Evolutionary conservation across 2,888 invertebrate species (phyloP), one percentile per base, ranked within the genome.

Genomic region (Tachystola acroxantha): DNA sequence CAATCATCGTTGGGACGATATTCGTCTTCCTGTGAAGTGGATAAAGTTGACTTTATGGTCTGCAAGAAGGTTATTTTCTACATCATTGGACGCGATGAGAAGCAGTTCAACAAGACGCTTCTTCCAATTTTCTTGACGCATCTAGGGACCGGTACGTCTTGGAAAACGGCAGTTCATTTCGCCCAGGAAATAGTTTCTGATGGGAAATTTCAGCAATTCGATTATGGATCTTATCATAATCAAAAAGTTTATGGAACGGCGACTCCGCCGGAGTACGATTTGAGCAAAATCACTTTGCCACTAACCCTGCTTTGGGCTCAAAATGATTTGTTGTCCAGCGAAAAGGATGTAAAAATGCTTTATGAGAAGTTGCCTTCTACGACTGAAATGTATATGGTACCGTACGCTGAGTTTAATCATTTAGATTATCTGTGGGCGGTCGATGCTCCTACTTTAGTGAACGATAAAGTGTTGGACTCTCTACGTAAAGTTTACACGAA

Each of bases 11-110:
- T 93, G 2, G 88, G 89, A 34, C 77, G 88, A 37, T 63, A 93
- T 11, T 81, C 88, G 34, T 75, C 72, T 36, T 85, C 91, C 1
- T 94, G 93, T 50, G 75, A 88, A 22, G 54, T 74, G 1, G 71
- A 87, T 26, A 71, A 80, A 10, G 64, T 86, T 33, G 88, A 90
- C 28, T 74, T 88, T 22, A 60, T 75, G 33, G 76, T 94, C 10
- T 96, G 96, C 57, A 90, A 91, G 51, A 92, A 93, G 56, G 50
- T 91, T 0, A 64, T 96, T 1, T 95, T 95, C 64, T 72, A 92
- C 12, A 59, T 95, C 1, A 90, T 90, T 41, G 96, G 96, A 0
- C 92, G 90, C 50, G 93, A 93, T 67, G 82, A 88, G 38, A 73
- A 80, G 13, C 90, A 94, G 60, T 89, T 93, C 30, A 92, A 95